These are phyloP conservation scores for Microtus ochrogaster DNA, from an alignment of 2,113 vertebrate genomes.

Conservation along the genomic window DNA sequence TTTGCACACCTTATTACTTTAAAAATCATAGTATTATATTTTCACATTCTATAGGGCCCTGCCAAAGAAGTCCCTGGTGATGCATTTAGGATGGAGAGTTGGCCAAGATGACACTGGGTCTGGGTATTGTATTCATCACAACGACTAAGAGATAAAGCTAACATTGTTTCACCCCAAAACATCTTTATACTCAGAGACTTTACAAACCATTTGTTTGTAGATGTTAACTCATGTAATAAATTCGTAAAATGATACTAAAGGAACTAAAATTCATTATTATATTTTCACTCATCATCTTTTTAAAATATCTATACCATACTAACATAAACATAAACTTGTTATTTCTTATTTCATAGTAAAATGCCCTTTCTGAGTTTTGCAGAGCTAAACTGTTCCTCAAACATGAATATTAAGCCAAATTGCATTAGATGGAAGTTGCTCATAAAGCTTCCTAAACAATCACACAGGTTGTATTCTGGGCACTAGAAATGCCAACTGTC, in stretches of 20 bases:
- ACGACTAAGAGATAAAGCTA: neutral
- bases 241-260: conserved; percentile 11
- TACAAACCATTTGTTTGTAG: conserved; percentile 18
- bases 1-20: neutral
- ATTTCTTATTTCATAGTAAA: neutral
- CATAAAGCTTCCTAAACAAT: conserved; percentile 61
- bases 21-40: neutral
- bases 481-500: neutral
- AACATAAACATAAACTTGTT: conserved; percentile 41
- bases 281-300: conserved; percentile 5
- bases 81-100: neutral
- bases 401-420: conserved; percentile 59
- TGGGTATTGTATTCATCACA: neutral
- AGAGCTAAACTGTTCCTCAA: conserved; percentile 57
- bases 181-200: neutral
- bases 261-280: neutral
- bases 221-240: conserved; percentile 25
- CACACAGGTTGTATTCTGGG: conserved; percentile 46
- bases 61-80: neutral
- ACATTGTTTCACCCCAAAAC: neutral
- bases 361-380: conserved; percentile 50
- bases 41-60: neutral
- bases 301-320: conserved; percentile 38
- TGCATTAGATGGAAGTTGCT: conserved; percentile 53
- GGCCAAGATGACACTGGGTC: neutral